Percentiles rank a stretch among this genome's conserved stretches.
phyloP scores from a whole-genome alignment of 2,888 invertebrate species.

The Autographa pulchrina region DNA sequence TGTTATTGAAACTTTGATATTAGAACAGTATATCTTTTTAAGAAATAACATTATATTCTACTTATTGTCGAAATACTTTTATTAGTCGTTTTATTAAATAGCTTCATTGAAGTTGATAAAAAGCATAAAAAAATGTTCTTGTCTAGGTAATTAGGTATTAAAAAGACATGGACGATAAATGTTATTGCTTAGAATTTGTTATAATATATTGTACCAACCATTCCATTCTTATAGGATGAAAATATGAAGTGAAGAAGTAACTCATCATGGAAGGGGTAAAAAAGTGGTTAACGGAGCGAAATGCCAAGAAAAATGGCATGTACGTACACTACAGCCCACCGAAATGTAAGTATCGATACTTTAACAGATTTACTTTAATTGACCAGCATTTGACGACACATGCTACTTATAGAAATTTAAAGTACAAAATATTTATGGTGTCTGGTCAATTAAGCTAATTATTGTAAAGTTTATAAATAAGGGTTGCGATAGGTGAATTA shows the following conservation, averaged over 20 bases:
- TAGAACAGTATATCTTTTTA: not conserved
- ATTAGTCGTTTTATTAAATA: not conserved
- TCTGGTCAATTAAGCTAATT: no score
- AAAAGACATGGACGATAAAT: no score
- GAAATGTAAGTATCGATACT: constrained; percentile 87
- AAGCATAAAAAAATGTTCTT: no score
- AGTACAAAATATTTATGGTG: no score
- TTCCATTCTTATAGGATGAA: constrained; percentile 1
- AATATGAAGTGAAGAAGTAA: constrained; percentile 18
- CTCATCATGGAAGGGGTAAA: constrained; percentile 79
- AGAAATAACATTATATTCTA: not conserved
- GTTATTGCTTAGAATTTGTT: not conserved
- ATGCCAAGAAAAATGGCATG: constrained; percentile 84
- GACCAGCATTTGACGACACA: not conserved
- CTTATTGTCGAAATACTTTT: not conserved
- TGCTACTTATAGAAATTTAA: no score
- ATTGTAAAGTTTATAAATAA: no score
- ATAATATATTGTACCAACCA: constrained; percentile 3
- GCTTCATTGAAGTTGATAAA: no score
- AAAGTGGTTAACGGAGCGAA: constrained; percentile 76
- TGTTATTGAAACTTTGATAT: constrained; percentile 12
- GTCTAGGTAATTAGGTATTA: no score
- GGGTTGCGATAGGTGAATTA: no score
- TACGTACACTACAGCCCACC: constrained; percentile 91
- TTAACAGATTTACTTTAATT: not conserved